Conservation (phyloP, 2,888 invertebrate species). For the Bimastos eiseni region DNA sequence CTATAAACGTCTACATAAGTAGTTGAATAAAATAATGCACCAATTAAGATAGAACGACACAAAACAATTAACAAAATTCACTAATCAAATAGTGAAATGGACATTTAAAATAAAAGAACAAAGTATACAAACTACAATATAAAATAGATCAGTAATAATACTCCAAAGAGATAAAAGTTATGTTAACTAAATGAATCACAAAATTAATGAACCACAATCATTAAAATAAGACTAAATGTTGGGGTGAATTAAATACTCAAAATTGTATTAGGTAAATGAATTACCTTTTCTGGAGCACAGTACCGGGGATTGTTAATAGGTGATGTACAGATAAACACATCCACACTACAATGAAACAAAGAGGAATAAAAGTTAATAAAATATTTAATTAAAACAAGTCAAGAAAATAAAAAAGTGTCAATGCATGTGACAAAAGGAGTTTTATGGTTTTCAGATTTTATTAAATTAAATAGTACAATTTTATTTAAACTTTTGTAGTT, state of each 20-base stretch:
- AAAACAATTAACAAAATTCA: neutral
- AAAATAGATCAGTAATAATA: neutral
- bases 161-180: neutral
- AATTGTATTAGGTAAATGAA: neutral
- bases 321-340: neutral
- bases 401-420: neutral
- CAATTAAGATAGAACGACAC: neutral
- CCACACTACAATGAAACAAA: neutral
- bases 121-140: neutral
- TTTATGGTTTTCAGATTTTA: neutral
- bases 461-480: neutral
- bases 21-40: too few species aligned
- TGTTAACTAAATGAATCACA: too few species aligned
- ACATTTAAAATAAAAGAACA: neutral
- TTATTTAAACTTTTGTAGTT: neutral
- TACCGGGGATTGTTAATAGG: neutral
- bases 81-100: neutral
- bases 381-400: neutral
- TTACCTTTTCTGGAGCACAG: slow-evolving; percentile 21
- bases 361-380: neutral
- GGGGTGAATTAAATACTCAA: neutral
- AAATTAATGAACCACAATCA: neutral
- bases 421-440: neutral
- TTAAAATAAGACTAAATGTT: neutral
- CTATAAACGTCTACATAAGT: neutral